Evolutionary conservation across 1,140 invertebrate genomes (phyloP).

Genomic region (Zeugodacus cucurbitae): DNA sequence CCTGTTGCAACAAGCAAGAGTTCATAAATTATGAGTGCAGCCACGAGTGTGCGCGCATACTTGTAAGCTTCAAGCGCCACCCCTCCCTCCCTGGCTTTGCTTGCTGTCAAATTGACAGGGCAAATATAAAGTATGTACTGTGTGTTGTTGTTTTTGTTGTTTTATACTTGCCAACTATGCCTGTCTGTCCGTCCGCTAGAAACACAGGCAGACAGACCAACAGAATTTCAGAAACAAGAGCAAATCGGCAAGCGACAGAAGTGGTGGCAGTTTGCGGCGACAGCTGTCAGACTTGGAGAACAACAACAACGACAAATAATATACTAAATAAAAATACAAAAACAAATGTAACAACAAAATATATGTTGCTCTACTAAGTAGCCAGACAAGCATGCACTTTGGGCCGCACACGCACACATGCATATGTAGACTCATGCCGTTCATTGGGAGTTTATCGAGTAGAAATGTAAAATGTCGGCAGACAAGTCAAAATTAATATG

Average conservation of each 20-base stretch:
- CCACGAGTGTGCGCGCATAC: not conserved
- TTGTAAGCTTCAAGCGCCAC: not conserved
- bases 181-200: not conserved
- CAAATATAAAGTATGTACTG: not conserved
- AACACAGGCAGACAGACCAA: not conserved
- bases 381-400: not conserved
- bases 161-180: not conserved
- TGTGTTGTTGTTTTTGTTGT: not conserved
- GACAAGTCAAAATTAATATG: not conserved
- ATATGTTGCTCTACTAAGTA: conserved; percentile 14
- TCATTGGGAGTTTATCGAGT: not conserved
- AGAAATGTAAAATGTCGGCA: not conserved
- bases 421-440: not conserved
- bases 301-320: not conserved
- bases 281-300: not conserved
- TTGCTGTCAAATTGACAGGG: not conserved
- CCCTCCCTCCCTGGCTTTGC: not conserved
- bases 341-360: not conserved
- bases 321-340: not conserved
- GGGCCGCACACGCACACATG: not conserved
- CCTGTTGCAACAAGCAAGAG: conserved; percentile 14
- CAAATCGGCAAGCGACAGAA: not conserved
- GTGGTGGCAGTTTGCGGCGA: conserved; percentile 6
- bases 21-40: conserved; percentile 30
- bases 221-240: not conserved